Base-by-base conservation (phyloP, 2,113 vertebrate species). In the Zosterops borbonicus region DNA sequence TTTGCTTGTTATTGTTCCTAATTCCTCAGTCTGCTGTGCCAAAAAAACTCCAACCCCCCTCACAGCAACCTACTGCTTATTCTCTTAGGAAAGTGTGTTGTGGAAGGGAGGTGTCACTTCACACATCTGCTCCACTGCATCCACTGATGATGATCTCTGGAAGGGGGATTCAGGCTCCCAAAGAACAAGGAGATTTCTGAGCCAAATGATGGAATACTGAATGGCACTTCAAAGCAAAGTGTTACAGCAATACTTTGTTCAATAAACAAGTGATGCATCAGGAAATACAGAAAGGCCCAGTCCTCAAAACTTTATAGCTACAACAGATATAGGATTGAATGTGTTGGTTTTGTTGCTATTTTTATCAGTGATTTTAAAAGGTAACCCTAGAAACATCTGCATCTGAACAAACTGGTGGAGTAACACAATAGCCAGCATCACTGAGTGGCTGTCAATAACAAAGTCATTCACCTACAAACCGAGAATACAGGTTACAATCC, bases 1-100 rank as follows among this genome's bases (percentile, higher is more conserved):
- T 69, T 90, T 83, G 83, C 71, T 94, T 96, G 29, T 87, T 96
- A 77, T 95, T 92, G 83, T 92, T 93, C 49, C 50, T 63, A 86
- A 86, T 91, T 80, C 82, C 84, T 70, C 35, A 33, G 78, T 27
- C 35, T 90, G 50, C 52, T 76, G 59, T 70, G 93, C 90, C 92
- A 96, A 94, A 75, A 94, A 82, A 65, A 20, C 42, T 52, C 60
- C 17, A 33, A 63, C 64, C 86, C 73, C 85, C 84, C 87, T 52
- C 63, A 85, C 41, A 76, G 59, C 83, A 70, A 67, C 65, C 76
- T 80, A 33, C 29, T 68, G 29, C 68, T 46, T 46, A 79, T 33
- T 76, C 35, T 67, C 33, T 56, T 42, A 19, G 0, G 3, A 56
- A 89, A 76, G 74, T 49, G 58, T 24, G 7, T 4, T 46, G 65